These are phyloP conservation scores for Sphaerodactylus townsendi DNA, from an alignment of 2,113 vertebrate genomes.

Conservation along the genomic window DNA sequence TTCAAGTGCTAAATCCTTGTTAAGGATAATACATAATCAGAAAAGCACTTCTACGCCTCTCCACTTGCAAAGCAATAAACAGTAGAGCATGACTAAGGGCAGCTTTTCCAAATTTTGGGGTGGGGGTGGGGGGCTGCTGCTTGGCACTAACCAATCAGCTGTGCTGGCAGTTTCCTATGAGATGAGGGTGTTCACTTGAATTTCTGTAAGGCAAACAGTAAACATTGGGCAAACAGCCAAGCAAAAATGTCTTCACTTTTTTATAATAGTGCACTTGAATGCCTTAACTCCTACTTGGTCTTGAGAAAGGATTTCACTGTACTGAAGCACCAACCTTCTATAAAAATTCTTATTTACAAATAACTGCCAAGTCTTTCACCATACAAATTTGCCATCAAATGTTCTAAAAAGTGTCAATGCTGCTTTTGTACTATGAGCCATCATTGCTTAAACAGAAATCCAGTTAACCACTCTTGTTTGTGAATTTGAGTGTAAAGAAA, in stretches of 20 bases:
- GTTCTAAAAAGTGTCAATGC: not conserved
- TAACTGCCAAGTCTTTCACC: not conserved
- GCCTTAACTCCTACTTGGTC: not conserved
- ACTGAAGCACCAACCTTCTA: not conserved
- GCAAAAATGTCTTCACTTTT: not conserved
- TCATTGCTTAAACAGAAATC: not conserved
- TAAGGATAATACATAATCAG: conserved; percentile 27
- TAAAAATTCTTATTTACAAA: conserved; percentile 21
- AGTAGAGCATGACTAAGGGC: conserved; percentile 13
- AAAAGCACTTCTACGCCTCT: conserved; percentile 32
- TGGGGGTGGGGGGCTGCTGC: not conserved
- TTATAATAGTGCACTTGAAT: not conserved
- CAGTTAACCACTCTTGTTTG: not conserved
- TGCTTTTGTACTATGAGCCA: not conserved
- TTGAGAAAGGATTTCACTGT: not conserved
- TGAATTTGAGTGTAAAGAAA: not conserved
- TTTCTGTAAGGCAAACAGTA: conserved; percentile 12
- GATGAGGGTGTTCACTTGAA: not conserved
- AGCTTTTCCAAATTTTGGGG: not conserved
- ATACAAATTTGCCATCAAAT: not conserved
- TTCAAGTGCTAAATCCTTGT: conserved; percentile 32
- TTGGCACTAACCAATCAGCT: not conserved
- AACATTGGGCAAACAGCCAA: not conserved
- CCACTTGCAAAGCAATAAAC: conserved; percentile 23
- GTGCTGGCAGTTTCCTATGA: not conserved